A percentile compares a stretch with the other conserved stretches of the same genome.
Conservation (phyloP, 2,797 vertebrate genomes). For the Tapera naevia region DNA sequence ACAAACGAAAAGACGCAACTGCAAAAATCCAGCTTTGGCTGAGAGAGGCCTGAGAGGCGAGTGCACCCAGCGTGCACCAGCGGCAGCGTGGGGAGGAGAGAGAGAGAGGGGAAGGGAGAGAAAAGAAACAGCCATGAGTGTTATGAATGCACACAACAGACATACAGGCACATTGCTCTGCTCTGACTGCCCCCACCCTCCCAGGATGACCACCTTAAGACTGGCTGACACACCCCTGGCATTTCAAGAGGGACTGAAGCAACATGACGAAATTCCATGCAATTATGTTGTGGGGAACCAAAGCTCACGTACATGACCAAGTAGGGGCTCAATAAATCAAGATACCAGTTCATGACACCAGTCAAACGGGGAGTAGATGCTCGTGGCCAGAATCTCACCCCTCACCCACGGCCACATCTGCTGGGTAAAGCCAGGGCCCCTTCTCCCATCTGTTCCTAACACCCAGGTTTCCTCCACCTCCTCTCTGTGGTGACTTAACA, state of each 20-base stretch:
- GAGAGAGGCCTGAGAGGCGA: slow-evolving; percentile 92
- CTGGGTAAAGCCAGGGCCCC: neutral
- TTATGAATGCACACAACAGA: slow-evolving; percentile 74
- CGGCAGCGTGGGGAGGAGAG: slow-evolving; percentile 80
- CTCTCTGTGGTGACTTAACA: neutral
- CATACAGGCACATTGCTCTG: slow-evolving; percentile 24
- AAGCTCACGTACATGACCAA: slow-evolving; percentile 40
- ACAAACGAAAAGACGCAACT: slow-evolving; percentile 91
- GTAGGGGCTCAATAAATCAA: neutral
- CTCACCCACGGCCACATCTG: neutral
- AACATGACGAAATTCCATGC: slow-evolving; percentile 50
- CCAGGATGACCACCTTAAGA: slow-evolving; percentile 28
- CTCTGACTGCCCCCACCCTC: neutral
- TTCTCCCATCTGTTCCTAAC: neutral
- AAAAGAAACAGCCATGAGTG: slow-evolving; percentile 81
- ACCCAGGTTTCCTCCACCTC: neutral
- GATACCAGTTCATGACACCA: neutral
- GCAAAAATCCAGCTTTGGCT: slow-evolving; percentile 98
- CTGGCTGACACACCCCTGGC: neutral
- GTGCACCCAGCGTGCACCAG: slow-evolving; percentile 75
- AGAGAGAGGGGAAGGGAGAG: slow-evolving; percentile 69
- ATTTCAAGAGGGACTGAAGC: slow-evolving; percentile 41
- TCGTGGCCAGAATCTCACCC: neutral
- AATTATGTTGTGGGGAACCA: slow-evolving; percentile 27
- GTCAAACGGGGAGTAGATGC: neutral